Base-by-base conservation (phyloP, 1,140 invertebrate genomes). In the Drosophila willistoni region DNA sequence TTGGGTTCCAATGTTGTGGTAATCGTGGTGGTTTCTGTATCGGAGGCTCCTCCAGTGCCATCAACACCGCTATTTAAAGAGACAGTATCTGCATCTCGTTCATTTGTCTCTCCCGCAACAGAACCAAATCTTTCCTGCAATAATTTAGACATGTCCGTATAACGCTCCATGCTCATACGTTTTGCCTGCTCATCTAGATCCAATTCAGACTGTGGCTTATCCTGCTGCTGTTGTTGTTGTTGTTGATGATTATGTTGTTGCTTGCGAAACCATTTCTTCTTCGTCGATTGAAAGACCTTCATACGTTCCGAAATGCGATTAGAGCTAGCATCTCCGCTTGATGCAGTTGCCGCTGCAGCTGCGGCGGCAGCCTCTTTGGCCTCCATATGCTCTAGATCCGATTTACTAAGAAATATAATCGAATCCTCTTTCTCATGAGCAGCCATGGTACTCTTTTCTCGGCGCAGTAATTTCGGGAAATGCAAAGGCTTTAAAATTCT, bases 351-450 rank as follows among this genome's bases (percentile, higher is more conserved):
- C 92, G 93, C 51, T 73, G 91, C 13, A 4, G 71, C 29, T 10
- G 64, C 59, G 13, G 68, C 61, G 81, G 90, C 77, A 92, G 93
- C 79, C 29, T 92, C 87, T 33, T 92, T 91, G 17, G 83, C 85
- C 64, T 91, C 91, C 91, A 94, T 92, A 75, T 94, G 93, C 77
- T 94, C 94, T 59, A 94, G 89, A 92, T 94, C 94, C 59, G 94
- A 93, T 92, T 94, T 94, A 81, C 94, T 94, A 66, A 94, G 92
- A 83, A 94, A 94, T 91, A 94, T 94, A 34, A 94, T 94, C 0
- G 94, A 94, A 34, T 94, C 94, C 90, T 94, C 94, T 34, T 94
- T 94, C 80, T 94, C 94, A 65, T 94, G 94, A 3, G 94, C 65
- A 42, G 81, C 68, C 69, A 94, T 94, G 47, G 77, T 76, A 42